Evolutionary conservation across 2,888 invertebrate species (phyloP), one percentile per base, ranked within the genome.

Genomic region (Scrobipalpa costella): DNA sequence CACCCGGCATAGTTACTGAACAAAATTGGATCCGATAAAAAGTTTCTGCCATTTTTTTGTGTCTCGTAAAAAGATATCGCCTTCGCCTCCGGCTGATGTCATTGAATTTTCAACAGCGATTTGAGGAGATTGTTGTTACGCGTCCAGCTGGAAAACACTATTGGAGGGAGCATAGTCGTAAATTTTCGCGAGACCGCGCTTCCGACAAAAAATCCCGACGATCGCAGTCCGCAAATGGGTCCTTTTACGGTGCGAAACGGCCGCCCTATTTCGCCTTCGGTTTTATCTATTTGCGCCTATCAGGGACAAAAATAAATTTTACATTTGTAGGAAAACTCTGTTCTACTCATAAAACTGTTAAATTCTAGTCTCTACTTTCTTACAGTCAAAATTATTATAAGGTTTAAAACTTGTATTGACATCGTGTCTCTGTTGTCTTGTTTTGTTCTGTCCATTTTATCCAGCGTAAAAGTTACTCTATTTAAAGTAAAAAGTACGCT

Each of bases 21-120:
- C 83, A 79, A 83, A 84, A 85, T 84, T 83, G 84, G 82, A 81
- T 81, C 77, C 75, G 83, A 83, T 83, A 83, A 82, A 83, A 81
- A 80, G 76, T 80, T 80, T 79, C 70, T 74, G 73, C 75, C 75
- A 79, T 79, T 83, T 84, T 83, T 72, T 84, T 80, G 78, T 74
- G 75, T 79, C 77, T 81, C 79, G 77, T 80, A 81, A 81, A 82
- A 81, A 79, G 78, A 83, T 81, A 84, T 79, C 78, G 77, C 72
- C 69, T 71, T 71, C 73, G 79, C 79, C 76, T 73, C 71, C 68
- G 73, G 80, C 80, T 74, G 77, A 76, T 81, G 81, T 79, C 83
- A 80, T 83, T 81, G 82, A 83, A 82, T 81, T 83, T 81, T 80
- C 80, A 81, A 81, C 80, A 78, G 75, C 78, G 78, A 77, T 79